A percentile compares a stretch with the other conserved stretches of the same genome.
Conservation (phyloP, 35 echinoderm and acorn worm species). For the Heliocidaris erythrogramma region DNA sequence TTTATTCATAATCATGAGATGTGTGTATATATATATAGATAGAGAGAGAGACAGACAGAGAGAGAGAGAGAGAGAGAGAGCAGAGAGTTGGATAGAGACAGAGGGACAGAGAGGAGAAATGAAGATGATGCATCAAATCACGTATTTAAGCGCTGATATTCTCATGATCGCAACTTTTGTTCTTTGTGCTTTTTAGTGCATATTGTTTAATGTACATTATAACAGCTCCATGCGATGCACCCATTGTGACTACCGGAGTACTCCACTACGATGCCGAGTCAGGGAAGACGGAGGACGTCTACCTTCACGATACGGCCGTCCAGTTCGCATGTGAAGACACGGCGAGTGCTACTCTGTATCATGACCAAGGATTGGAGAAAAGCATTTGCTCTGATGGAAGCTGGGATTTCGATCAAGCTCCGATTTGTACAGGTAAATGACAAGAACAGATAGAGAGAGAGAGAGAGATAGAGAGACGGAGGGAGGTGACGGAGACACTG, state of each 20-base stretch:
- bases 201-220: background rate
- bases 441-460: background rate
- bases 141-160: too few relatives aligned
- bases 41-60: too few relatives aligned
- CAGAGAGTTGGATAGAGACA: too few relatives aligned
- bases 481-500: background rate
- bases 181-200: background rate
- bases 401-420: background rate
- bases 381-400: background rate
- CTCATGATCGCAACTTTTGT: background rate
- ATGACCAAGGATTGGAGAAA: background rate
- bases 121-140: too few relatives aligned
- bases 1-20: too few relatives aligned
- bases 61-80: too few relatives aligned
- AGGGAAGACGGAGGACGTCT: background rate
- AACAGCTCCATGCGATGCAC: slow-evolving; percentile 1
- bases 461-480: too few relatives aligned
- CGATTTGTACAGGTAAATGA: slow-evolving; percentile 6
- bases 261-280: background rate
- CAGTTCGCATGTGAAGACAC: background rate
- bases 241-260: background rate
- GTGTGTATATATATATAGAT: too few relatives aligned
- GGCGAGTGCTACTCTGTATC: background rate
- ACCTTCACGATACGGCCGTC: background rate
- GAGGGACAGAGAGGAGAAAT: too few relatives aligned